Evolutionary conservation across 2,888 invertebrate genomes (phyloP).

Genomic region (Agriotes lineatus): DNA sequence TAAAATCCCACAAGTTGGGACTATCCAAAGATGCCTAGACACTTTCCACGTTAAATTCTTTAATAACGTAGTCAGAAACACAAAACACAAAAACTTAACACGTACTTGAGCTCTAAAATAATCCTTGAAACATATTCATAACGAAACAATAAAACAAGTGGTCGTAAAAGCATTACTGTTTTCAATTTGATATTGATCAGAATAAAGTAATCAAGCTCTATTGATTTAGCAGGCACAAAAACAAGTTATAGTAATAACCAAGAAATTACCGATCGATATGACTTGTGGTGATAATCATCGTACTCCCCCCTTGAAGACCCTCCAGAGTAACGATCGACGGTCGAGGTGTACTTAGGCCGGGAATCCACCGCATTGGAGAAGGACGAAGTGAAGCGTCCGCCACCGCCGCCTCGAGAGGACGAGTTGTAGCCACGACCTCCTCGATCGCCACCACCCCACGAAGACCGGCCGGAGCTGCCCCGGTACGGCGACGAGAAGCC

Average conservation of each 20-base stretch:
- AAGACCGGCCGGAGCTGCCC: conserved; percentile 54
- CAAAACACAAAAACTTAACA: too few species aligned
- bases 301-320: conserved; percentile 51
- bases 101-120: too few species aligned
- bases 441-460: conserved; percentile 52
- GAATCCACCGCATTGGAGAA: conserved; percentile 57
- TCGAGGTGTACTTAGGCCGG: conserved; percentile 56
- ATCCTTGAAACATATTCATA: too few species aligned
- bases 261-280: conserved; percentile 60
- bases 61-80: too few species aligned
- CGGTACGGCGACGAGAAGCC: conserved; percentile 57
- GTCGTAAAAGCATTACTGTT: too few species aligned
- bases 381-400: conserved; percentile 55
- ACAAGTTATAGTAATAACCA: not conserved
- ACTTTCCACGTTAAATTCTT: too few species aligned
- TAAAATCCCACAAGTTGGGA: too few species aligned
- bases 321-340: conserved; percentile 56
- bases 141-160: too few species aligned
- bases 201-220: not conserved
- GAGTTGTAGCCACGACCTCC: conserved; percentile 53
- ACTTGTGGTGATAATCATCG: conserved; percentile 60
- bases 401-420: conserved; percentile 50
- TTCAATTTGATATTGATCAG: too few species aligned
- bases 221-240: not conserved
- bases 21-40: too few species aligned